Evolutionary conservation across 2,888 invertebrate species (phyloP), one percentile per base, ranked within the genome.

Genomic region (Prenolepis imparis): DNA sequence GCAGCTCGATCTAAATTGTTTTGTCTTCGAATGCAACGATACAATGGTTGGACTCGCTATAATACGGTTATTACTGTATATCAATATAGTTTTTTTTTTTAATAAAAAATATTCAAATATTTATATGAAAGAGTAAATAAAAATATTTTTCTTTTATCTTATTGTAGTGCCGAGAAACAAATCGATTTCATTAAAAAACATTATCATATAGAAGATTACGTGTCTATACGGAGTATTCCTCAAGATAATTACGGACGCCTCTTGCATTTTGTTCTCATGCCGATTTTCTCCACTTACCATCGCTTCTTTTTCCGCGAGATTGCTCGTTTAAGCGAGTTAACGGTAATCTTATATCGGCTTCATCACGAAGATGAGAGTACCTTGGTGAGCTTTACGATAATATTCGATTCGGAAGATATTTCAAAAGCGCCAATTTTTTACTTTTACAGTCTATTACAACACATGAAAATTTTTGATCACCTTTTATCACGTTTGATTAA

Each of bases 281-380:
- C 97, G 2, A 95, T 96, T 2, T 95, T 97, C 91, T 95, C 96
- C 86, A 95, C 95, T 12, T 95, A 96, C 87, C 93, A 95, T 0
- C 95, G 95, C 32, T 96, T 95, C 94, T 96, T 96, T 87, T 93
- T 97, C 89, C 95, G 96, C 64, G 97, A 97, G 89, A 87, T 97
- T 8, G 95, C 96, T 90, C 95, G 97, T 0, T 94, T 96, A 18
- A 95, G 95, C 6, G 95, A 95, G 18, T 96, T 95, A 89, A 93
- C 95, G 0, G 95, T 96, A 8, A 92, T 97, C 0, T 96, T 96
- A 90, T 96, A 96, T 87, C 95, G 95, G 83, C 95, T 96, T 0
- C 95, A 96, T 70, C 85, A 86, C 15, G 80, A 28, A 28, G 89
- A 90, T 59, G 82, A 82, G 12, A 89, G 89, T 18, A 83, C 87